Percentiles rank a stretch among this genome's conserved stretches.
These are phyloP conservation scores for Heliconius charithonia DNA, from an alignment of 2,888 invertebrate species.

Conservation along the genomic window DNA sequence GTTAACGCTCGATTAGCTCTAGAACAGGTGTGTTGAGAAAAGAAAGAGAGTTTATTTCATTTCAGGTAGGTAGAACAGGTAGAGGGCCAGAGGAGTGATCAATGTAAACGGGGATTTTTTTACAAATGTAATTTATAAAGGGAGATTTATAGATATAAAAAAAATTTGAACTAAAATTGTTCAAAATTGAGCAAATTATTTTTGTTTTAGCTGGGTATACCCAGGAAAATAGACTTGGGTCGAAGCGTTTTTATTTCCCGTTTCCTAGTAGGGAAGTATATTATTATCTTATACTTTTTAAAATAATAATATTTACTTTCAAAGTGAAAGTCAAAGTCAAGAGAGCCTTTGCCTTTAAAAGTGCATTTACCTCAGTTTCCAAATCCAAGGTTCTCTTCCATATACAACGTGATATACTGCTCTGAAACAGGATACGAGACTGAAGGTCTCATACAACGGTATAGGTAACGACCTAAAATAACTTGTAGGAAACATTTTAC, in stretches of 20 bases:
- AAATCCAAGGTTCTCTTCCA: slow-evolving; percentile 24
- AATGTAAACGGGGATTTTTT: not conserved
- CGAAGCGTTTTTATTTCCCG: not conserved
- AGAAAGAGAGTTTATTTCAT: not conserved
- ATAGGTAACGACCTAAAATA: not conserved
- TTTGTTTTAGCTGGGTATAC: not conserved
- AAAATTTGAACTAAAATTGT: no score
- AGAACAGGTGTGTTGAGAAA: not conserved
- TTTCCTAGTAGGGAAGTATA: not conserved
- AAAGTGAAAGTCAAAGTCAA: slow-evolving; percentile 24
- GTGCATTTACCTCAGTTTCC: slow-evolving; percentile 20
- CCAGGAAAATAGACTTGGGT: not conserved
- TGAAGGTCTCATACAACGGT: slow-evolving; percentile 28
- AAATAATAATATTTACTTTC: slow-evolving; percentile 6
- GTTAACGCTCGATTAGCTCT: not conserved
- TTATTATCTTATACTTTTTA: not conserved
- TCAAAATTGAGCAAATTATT: not conserved
- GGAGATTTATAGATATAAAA: no score
- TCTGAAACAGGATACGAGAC: slow-evolving; percentile 18
- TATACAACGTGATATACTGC: slow-evolving; percentile 3
- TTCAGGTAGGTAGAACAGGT: no score
- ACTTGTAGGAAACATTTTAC: not conserved
- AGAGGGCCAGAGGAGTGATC: not conserved
- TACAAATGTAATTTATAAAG: not conserved
- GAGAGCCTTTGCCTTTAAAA: slow-evolving; percentile 9